Conservation (phyloP, 1,140 invertebrate genomes). For the Hylaeus anthracinus region DNA sequence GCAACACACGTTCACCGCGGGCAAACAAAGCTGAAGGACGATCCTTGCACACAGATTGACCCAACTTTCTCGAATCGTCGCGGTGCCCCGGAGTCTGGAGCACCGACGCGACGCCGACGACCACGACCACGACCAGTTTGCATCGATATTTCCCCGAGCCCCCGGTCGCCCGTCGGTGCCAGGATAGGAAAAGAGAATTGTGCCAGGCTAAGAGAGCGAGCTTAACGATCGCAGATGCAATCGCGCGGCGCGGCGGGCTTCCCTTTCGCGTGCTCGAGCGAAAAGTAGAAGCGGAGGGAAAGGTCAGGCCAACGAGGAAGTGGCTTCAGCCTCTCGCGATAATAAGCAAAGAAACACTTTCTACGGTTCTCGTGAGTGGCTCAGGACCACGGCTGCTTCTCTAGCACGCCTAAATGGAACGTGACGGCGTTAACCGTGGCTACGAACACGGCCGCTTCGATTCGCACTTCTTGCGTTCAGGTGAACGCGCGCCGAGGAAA, state of each 20-base stretch:
- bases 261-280: background rate
- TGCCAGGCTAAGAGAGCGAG: background rate
- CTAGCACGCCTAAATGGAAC: constrained; percentile 68
- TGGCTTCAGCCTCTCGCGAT: constrained; percentile 54
- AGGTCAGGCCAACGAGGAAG: constrained; percentile 75
- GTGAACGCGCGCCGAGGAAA: constrained; percentile 41
- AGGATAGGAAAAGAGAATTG: background rate
- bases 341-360: constrained; percentile 74
- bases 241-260: background rate
- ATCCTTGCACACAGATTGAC: background rate
- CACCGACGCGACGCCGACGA: background rate
- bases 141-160: constrained; percentile 4
- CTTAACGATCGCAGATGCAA: constrained; percentile 28
- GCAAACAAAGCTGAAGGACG: constrained; percentile 20
- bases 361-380: constrained; percentile 55
- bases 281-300: constrained; percentile 64
- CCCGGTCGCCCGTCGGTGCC: background rate
- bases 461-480: constrained; percentile 19
- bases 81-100: constrained; percentile 7
- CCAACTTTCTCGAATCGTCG: constrained; percentile 6
- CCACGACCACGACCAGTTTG: constrained; percentile 12
- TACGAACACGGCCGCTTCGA: background rate
- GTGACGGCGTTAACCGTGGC: constrained; percentile 59
- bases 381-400: constrained; percentile 23
- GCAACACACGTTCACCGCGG: background rate